phyloP scores from a whole-genome alignment of 2,797 vertebrate genomes.

The Melopsittacus undulatus region DNA sequence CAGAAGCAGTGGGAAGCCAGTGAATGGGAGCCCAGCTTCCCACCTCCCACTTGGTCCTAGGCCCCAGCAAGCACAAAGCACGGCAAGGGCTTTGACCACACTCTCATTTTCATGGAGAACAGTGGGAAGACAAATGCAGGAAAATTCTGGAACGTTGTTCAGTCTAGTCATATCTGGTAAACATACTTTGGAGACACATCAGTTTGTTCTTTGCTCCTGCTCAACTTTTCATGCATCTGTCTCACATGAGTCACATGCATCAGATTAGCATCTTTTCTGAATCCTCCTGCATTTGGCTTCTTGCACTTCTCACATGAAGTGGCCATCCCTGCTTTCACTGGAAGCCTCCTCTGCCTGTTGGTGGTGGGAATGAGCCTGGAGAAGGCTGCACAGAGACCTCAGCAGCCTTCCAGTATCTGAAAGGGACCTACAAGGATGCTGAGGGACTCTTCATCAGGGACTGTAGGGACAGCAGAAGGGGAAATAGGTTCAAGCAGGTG shows the following conservation, averaged over 20 bases:
- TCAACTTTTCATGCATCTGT: not conserved
- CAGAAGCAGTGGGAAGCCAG: not conserved
- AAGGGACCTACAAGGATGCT: not conserved
- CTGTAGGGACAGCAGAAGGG: not conserved
- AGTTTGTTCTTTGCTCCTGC: not conserved
- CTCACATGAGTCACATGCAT: not conserved
- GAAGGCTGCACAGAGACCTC: not conserved
- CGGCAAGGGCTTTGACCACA: not conserved
- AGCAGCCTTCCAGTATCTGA: not conserved
- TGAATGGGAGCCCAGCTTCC: not conserved
- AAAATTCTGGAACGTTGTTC: not conserved
- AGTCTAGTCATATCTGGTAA: not conserved
- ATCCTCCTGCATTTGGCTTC: not conserved
- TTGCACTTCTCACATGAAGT: accelerated
- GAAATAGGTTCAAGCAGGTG: not conserved
- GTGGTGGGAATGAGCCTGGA: not conserved
- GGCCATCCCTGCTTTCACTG: not conserved
- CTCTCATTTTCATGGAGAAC: not conserved
- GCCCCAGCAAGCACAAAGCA: not conserved
- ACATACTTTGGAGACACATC: not conserved
- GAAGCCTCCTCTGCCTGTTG: not conserved
- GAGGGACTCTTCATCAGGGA: not conserved
- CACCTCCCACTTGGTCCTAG: not conserved
- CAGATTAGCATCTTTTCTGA: not conserved
- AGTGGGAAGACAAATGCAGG: not conserved